A percentile compares a stretch with the other conserved stretches of the same genome.
Conservation (phyloP, 1,140 invertebrate species). For the Whitmania pigra region DNA sequence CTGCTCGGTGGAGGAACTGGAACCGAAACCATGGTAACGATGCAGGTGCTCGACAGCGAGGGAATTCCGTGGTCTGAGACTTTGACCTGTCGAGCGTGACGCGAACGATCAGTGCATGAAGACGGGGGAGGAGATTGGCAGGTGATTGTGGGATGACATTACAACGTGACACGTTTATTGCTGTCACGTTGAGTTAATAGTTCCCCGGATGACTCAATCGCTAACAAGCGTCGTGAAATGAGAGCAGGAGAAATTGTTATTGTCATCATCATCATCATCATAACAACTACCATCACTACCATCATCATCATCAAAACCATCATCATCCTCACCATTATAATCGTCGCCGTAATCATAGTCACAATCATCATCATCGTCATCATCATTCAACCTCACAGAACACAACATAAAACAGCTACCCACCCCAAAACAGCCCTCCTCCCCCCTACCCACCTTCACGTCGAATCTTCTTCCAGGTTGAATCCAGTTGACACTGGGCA, state of each 20-base stretch:
- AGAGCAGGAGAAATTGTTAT: neutral
- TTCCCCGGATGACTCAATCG: neutral
- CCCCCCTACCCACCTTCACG: too few species aligned
- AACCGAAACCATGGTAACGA: too few species aligned
- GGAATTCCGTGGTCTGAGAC: too few species aligned
- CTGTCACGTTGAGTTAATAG: too few species aligned
- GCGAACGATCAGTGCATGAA: too few species aligned
- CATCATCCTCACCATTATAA: neutral
- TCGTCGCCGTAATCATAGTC: neutral
- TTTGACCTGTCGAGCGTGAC: too few species aligned
- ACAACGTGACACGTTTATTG: neutral
- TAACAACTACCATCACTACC: neutral
- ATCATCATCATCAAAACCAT: neutral
- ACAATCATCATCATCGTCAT: conserved; percentile 13
- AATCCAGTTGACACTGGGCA: too few species aligned
- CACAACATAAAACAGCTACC: too few species aligned
- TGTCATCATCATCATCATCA: neutral
- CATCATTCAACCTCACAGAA: neutral
- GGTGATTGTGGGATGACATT: neutral
- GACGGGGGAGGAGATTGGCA: neutral
- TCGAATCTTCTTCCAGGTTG: too few species aligned
- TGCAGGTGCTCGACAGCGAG: too few species aligned
- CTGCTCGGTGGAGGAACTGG: too few species aligned
- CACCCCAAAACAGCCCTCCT: too few species aligned
- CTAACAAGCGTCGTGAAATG: neutral